Evolutionary conservation across 2,113 vertebrate species (phyloP), one percentile per base, ranked within the genome.

Genomic region (Lophochroa leadbeateri): DNA sequence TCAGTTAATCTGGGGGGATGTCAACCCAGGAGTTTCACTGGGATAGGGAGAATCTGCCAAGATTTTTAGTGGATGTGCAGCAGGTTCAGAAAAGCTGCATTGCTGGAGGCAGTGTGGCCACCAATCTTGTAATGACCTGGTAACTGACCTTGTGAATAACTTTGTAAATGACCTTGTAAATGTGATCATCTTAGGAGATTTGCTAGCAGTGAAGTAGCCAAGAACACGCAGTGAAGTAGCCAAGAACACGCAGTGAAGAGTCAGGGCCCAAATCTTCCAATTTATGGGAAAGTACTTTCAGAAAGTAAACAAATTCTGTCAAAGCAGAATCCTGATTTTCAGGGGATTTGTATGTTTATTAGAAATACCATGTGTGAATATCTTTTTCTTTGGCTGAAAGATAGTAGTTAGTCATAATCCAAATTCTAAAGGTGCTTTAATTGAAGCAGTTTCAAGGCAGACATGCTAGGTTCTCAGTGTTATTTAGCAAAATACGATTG

Each of bases 241-340:
- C 94, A 95, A 96, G 86, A 93, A 67, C 37, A 63, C 2, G 17
- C 3, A 55, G 6, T 9, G 4, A 79, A 41, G 37, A 81, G 37
- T 44, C 35, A 37, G 64, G 14, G 76, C 29, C 82, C 86, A 80
- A 86, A 65, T 82, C 17, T 70, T 86, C 19, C 13, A n/a, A 44
- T 72, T 93, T 93, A 92, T 60, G 53, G 82, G 94, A 88, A 94
- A 83, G 13, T 41, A n/a, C 41, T 92, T 74, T 44, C 31, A 80
- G 65, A 65, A 86, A 92, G 5, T 93, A 96, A 90, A 92, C 24
- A 92, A 79, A 76, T 57, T 65, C 35, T 88, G 20, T 86, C 67
- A 77, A 41, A 94, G 23, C 24, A 90, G 49, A 83, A 74, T 88
- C 27, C 17, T 11, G 10, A 43, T 79, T 88, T 78, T 82, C n/a